Evolutionary conservation across 2,888 invertebrate genomes (phyloP).

Genomic region (Hemicrepidius hirtus): DNA sequence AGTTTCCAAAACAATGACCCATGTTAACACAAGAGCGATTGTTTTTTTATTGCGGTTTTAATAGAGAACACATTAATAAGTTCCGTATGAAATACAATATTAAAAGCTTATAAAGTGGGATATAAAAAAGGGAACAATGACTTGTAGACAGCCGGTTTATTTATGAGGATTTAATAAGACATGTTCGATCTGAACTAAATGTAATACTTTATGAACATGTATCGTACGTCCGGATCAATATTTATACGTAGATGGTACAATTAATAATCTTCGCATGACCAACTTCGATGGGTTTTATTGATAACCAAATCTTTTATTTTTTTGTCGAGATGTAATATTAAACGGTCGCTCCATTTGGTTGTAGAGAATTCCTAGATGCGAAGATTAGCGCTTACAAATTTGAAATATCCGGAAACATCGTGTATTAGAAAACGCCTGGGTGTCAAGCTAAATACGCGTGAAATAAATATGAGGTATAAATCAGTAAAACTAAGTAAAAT

Average conservation of each 20-base stretch:
- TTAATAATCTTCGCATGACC: constrained; percentile 51
- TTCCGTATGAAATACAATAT: constrained; percentile 22
- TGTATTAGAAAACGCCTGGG: constrained; percentile 14
- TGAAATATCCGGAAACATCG: constrained; percentile 17
- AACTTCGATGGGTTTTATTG: constrained; percentile 35
- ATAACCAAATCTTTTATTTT: constrained; percentile 25
- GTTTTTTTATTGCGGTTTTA: constrained; percentile 9
- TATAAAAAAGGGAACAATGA: constrained; percentile 50
- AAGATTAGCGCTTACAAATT: constrained; percentile 10
- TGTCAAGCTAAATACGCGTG: constrained; percentile 29
- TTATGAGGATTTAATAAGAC: constrained; percentile 58
- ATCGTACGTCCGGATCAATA: constrained; percentile 48
- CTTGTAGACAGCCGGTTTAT: constrained; percentile 54
- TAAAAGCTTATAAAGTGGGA: constrained; percentile 29
- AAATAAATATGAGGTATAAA: constrained; percentile 44
- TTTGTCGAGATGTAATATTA: not conserved
- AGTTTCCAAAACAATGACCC: too few species aligned
- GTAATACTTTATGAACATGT: constrained; percentile 52
- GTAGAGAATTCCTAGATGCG: constrained; percentile 5
- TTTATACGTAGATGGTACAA: constrained; percentile 45
- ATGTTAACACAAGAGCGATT: too few species aligned
- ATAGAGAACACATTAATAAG: constrained; percentile 15
- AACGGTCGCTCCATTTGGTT: constrained; percentile 1
- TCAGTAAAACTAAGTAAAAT: constrained; percentile 44
- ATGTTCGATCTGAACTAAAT: constrained; percentile 52